These are phyloP conservation scores for Notocelia uddmanniana DNA, from an alignment of 2,888 invertebrate species.

Conservation along the genomic window DNA sequence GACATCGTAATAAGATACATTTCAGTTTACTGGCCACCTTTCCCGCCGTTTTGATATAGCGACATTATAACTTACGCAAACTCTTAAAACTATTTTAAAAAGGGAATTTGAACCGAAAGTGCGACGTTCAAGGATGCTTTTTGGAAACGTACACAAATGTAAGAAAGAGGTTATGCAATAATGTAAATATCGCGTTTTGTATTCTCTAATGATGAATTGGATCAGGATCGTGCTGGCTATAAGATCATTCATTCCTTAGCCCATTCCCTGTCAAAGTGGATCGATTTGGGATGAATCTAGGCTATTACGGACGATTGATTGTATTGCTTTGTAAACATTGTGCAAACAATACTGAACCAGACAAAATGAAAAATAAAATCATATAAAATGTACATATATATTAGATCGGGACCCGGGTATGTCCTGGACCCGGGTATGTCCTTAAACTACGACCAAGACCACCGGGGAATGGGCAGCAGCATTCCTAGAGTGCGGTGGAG, in stretches of 20 bases:
- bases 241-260: slow-evolving; percentile 27
- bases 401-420: too few species aligned
- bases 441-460: too few species aligned
- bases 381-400: too few species aligned
- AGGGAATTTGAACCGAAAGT: neutral
- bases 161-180: neutral
- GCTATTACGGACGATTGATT: slow-evolving; percentile 36
- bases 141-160: neutral
- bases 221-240: slow-evolving; percentile 22
- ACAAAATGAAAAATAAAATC: neutral
- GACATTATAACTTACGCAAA: neutral
- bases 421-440: too few species aligned
- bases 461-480: too few species aligned
- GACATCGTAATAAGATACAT: neutral
- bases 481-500: too few species aligned
- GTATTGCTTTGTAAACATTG: slow-evolving; percentile 16
- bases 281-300: slow-evolving; percentile 34
- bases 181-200: slow-evolving; percentile 5
- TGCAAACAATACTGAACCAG: slow-evolving; percentile 1
- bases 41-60: neutral
- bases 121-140: neutral
- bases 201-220: slow-evolving; percentile 39
- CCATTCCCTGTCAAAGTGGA: slow-evolving; percentile 17
- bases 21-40: neutral
- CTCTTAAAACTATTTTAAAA: neutral